Percentiles rank a stretch among this genome's conserved stretches.
phyloP scores from a whole-genome alignment of 2,888 invertebrate genomes.

The Parascotia fuliginaria region DNA sequence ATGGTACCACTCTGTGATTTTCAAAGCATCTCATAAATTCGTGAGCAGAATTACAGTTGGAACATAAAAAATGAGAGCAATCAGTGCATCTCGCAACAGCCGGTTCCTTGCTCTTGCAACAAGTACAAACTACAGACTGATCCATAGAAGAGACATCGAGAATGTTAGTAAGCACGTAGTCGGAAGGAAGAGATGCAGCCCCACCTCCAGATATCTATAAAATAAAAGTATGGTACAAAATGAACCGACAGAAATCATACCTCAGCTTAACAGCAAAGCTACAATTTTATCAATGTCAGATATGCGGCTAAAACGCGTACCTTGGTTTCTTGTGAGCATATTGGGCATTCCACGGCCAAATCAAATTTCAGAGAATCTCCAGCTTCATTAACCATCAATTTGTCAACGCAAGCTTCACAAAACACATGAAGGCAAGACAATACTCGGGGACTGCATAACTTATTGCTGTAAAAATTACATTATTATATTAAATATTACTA shows the following conservation, averaged over 20 bases:
- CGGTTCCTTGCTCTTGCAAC: constrained; percentile 97
- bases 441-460: constrained; percentile 93
- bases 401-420: constrained; percentile 96
- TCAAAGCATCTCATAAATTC: constrained; percentile 99
- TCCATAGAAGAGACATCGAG: constrained; percentile 93
- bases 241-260: constrained; percentile 10
- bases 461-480: constrained; percentile 84
- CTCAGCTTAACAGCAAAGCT: neutral
- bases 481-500: neutral
- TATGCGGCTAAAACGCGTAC: constrained; percentile 64
- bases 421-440: constrained; percentile 97
- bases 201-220: constrained; percentile 90
- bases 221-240: no score
- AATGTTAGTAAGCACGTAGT: constrained; percentile 94
- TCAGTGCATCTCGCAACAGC: constrained; percentile 97
- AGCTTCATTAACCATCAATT: constrained; percentile 90
- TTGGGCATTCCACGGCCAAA: constrained; percentile 90
- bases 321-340: constrained; percentile 94
- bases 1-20: constrained; percentile 95
- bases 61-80: constrained; percentile 97
- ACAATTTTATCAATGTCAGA: neutral
- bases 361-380: constrained; percentile 88
- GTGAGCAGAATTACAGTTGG: constrained; percentile 97
- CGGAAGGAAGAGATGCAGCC: constrained; percentile 92
- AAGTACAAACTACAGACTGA: constrained; percentile 92